Conservation (phyloP, 2,888 invertebrate genomes). For the Galeruca laticollis region DNA sequence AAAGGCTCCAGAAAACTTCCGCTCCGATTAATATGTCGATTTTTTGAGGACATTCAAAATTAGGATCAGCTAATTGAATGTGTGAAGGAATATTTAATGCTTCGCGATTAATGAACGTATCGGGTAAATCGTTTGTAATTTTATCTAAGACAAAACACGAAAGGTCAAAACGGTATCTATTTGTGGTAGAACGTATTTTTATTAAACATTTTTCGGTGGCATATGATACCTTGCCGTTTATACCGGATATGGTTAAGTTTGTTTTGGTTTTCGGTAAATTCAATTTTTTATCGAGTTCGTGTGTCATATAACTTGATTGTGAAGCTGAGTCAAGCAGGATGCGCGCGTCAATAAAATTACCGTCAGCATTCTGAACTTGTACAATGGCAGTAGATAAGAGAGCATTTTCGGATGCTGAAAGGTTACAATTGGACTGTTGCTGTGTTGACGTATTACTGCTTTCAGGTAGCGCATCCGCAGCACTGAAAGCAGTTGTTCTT, state of each 20-base stretch:
- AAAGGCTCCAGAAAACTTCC: constrained; percentile 33
- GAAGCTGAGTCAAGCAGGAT: not conserved
- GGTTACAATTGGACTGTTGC: too few relatives aligned
- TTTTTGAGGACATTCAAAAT: constrained; percentile 22
- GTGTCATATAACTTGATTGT: too few relatives aligned
- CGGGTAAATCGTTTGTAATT: constrained; percentile 17
- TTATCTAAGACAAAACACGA: constrained; percentile 33
- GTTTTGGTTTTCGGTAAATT: too few relatives aligned
- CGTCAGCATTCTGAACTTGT: not conserved
- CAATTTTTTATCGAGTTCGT: too few relatives aligned
- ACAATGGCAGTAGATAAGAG: not conserved
- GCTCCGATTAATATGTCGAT: constrained; percentile 41
- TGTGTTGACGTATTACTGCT: not conserved
- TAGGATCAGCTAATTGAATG: constrained; percentile 35
- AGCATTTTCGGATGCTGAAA: not conserved
- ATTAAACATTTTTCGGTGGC: too few relatives aligned
- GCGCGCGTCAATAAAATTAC: not conserved
- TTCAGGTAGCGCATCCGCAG: not conserved
- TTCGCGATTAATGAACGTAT: not conserved
- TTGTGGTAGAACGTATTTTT: not conserved
- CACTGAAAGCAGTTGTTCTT: not conserved
- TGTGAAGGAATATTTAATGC: not conserved
- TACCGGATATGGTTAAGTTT: not conserved
- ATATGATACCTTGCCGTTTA: too few relatives aligned
- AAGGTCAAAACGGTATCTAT: constrained; percentile 17